Evolutionary conservation across 2,888 invertebrate species (phyloP), one percentile per base, ranked within the genome.

Genomic region (Caenorhabditis zanzibari): DNA sequence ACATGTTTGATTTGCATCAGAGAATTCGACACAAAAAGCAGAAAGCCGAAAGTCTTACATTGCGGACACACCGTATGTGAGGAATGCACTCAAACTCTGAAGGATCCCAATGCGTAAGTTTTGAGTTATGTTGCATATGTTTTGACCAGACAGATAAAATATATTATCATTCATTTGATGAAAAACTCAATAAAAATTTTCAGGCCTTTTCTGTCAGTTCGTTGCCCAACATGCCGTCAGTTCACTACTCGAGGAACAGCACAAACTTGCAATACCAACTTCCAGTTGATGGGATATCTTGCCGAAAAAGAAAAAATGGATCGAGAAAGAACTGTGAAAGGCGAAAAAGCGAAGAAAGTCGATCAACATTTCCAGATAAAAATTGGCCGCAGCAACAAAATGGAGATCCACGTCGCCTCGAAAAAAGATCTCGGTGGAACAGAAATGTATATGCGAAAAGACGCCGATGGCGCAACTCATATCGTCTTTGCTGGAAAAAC

Each of bases 41-140:
- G 76, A 5, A 77, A 77, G n/a, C 76, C 76, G 14, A 77, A 77
- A 28, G 76, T 77, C 9, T 41, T 77, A 3, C 38, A 47, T 26
- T 77, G 76, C 16, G 76, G 76, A 2, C 76, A 77, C 44, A 77
- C 76, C 0, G 61, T 77, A 1, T 77, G 76, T 19, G 76, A 77
- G 28, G 68, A 68, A 19, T 77, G 76, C 35, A 41, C 69, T 5
- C 19, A 19, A 6, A 38, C 16, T 4, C 52, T 77, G 6, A 68
- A 22, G 35, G 68, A 76, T 22, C 1, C 3, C 12, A 32, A 49
- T 9, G 0, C 28, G 72, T 73, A 32, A 22, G 59, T 32, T 26
- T 24, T 71, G 7, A 7, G 41, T 58, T 28, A 12, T 22, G 9
- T 52, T 52, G 7, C 22, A 22, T 10, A 22, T 52, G 52, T 52